Evolutionary conservation across 2,113 vertebrate species (phyloP), one percentile per base, ranked within the genome.

Genomic region (Conger conger): DNA sequence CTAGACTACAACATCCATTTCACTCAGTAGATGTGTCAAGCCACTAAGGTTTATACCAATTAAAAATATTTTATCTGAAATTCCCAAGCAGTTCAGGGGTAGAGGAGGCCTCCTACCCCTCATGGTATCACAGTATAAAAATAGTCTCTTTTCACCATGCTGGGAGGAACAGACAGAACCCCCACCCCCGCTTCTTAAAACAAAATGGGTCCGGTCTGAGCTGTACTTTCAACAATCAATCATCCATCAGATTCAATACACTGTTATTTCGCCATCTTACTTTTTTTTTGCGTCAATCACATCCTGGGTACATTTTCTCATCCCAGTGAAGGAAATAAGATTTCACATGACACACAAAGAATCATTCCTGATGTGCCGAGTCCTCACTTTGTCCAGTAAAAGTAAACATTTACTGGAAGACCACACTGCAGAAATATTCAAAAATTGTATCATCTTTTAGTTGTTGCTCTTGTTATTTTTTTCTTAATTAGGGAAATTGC

Each of bases 1-100:
- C 94, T 94, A 94, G 90, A 94, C 95, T 94, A 94, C 94, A 93
- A 94, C 93, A 95, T 95, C 94, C 93, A 93, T 95, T 95, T 94
- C 91, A 93, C 93, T 95, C 94, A 94, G 93, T 89, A 94, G 93
- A 93, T 95, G 93, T 94, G 92, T 95, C 92, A 92, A 95, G 94
- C 93, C 92, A 93, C 94, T 92, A 93, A 93, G 94, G 92, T 94
- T 73, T 73, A 94, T 94, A 92, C 92, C 94, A 93, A 94, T 94
- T 94, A 94, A 95, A 95, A 94, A 95, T 95, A 95, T 91, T 89
- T 91, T 91, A 94, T 95, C 93, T 94, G 91, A 91, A 93, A 91
- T 90, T 87, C 93, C 92, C 90, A 90, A 88, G 88, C 88, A 89
- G 86, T 91, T 91, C 92, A 89, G 68, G 68, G 68, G 68, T 73